phyloP scores from a whole-genome alignment of 2,113 vertebrate species.

The Paramisgurnus dabryanus region DNA sequence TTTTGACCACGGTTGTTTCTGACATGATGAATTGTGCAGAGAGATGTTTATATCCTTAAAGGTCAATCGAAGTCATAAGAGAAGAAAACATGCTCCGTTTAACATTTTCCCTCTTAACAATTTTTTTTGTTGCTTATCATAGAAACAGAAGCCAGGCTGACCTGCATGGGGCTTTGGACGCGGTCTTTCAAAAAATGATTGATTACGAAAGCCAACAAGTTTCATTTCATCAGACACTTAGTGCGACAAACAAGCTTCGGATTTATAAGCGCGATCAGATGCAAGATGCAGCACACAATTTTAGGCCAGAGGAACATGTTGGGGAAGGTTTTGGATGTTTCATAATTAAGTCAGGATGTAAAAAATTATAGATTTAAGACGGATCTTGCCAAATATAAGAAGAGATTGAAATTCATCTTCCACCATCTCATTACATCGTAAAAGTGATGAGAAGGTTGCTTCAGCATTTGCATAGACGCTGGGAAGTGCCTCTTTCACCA shows the following conservation, averaged over 20 bases:
- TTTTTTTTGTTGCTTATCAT: conserved; percentile 60
- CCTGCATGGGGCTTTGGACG: conserved; percentile 48
- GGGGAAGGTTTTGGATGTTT: conserved; percentile 30
- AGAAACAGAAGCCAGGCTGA: conserved; percentile 50
- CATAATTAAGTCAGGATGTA: conserved; percentile 50
- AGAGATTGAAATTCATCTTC: conserved; percentile 48
- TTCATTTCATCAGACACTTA: conserved; percentile 55
- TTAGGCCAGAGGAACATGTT: not conserved
- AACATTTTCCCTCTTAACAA: conserved; percentile 55
- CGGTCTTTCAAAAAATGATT: conserved; percentile 64
- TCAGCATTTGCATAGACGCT: conserved; percentile 53
- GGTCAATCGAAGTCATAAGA: conserved; percentile 70
- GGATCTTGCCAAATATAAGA: conserved; percentile 50
- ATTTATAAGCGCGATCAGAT: conserved; percentile 23
- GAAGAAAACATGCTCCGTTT: conserved; percentile 68
- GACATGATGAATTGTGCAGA: conserved; percentile 65
- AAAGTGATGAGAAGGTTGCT: conserved; percentile 47
- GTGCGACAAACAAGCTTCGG: conserved; percentile 33
- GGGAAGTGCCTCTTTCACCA: conserved; percentile 44
- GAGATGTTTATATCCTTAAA: conserved; percentile 72
- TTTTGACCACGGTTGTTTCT: conserved; percentile 57
- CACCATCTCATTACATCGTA: conserved; percentile 49
- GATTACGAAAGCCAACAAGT: conserved; percentile 58
- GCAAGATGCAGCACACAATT: not conserved
- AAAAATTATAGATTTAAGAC: conserved; percentile 57